Evolutionary conservation across 2,888 invertebrate genomes (phyloP), one percentile per base, ranked within the genome.

Genomic region (Hirtodrosophila confusa): DNA sequence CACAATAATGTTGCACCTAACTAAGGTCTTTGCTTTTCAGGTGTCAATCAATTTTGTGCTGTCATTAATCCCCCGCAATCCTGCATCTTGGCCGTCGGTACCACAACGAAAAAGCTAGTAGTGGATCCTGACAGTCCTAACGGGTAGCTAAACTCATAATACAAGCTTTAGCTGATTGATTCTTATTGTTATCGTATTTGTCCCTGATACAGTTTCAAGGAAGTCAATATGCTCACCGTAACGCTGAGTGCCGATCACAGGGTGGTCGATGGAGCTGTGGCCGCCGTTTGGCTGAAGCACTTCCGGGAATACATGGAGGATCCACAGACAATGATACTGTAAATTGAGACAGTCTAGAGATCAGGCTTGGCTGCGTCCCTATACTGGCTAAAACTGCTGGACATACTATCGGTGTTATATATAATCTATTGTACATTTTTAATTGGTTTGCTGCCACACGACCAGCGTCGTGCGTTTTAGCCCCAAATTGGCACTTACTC

Each of bases 201-300:
- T 29, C n/a, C n/a, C 7, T 7, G 23, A 67, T 90, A 31, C 89
- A 97, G 97, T 82, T 96, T 94, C 92, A 94, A 93, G 78, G 93
- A 93, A 80, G 94, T 95, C 2, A 95, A 95, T 78, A 94, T 95
- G 89, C 94, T 99, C 93, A 94, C 94, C 40, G 98, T 98, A 64
- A 99, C 99, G 12, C 93, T 99, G 69, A 98, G 99, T 78, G 97
- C 97, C 87, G 99, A 99, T 92, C 99, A 99, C 92, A 94, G 99
- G 86, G 97, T 98, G 24, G 97, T 99, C 6, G 99, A 99, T 92
- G 99, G 99, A 48, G 99, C 99, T 78, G 96, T 99, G 4, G 99
- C 98, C 55, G 99, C 99, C 2, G 94, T 96, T 90, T 99, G 98
- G 98, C 93, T 99, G 89, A 93, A 95, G 87, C 95, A 95, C 51